A percentile compares a stretch with the other conserved stretches of the same genome.
Evolutionary conservation across 2,888 invertebrate genomes (phyloP).

Genomic region (Andrena praecox): DNA sequence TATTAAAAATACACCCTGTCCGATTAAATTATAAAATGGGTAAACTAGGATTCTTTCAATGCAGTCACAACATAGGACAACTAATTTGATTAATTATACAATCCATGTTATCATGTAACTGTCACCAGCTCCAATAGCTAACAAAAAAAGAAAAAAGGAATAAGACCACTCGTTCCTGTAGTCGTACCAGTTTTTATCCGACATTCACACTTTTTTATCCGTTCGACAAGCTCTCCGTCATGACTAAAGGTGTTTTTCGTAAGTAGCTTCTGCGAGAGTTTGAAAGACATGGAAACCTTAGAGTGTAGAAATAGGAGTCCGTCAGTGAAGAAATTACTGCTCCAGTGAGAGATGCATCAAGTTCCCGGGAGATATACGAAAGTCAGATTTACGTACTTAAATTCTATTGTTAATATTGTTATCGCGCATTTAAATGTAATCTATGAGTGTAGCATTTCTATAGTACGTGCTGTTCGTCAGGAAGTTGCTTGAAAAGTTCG

Average conservation of each 20-base stretch:
- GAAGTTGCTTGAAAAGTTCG: conserved; percentile 55
- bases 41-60: background rate
- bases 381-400: conserved; percentile 60
- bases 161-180: no score
- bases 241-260: no score
- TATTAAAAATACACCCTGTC: no score
- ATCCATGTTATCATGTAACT: background rate
- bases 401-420: conserved; percentile 64
- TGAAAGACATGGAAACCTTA: no score
- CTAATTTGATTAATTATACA: background rate
- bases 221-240: no score
- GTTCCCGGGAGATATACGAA: background rate
- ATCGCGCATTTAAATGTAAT: conserved; percentile 50
- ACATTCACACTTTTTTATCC: no score
- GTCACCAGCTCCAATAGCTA: background rate
- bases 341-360: background rate
- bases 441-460: conserved; percentile 42
- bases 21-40: no score
- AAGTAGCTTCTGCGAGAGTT: background rate
- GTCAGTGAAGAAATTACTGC: background rate
- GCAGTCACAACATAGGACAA: background rate
- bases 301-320: background rate
- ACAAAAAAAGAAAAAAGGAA: no score
- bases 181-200: no score
- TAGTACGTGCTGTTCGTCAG: conserved; percentile 41